Percentiles rank a stretch among this genome's conserved stretches.
Evolutionary conservation across 35 echinoderm and acorn worm species (phyloP).

Genomic region (Acanthaster planci): DNA sequence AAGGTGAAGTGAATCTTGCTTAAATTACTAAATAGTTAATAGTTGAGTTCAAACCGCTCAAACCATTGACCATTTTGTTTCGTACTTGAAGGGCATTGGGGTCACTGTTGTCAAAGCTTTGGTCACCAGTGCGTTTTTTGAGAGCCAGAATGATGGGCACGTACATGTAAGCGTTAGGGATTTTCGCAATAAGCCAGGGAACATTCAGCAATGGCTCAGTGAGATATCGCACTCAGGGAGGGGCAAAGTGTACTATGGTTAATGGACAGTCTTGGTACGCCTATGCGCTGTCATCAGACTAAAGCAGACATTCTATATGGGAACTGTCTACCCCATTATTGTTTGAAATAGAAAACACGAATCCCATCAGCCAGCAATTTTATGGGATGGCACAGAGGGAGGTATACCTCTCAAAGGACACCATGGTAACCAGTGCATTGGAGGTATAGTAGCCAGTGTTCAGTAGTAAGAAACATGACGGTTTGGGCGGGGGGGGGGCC

Average conservation of each 20-base stretch:
- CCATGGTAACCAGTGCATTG: not conserved
- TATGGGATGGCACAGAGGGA: constrained; percentile 24
- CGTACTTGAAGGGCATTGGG: not conserved
- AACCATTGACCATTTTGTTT: constrained; percentile 17
- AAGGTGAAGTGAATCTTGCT: no score
- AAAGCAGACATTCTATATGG: not conserved
- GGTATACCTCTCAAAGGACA: constrained; percentile 33
- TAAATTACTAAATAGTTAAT: no score
- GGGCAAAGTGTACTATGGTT: not conserved
- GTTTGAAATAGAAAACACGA: no score
- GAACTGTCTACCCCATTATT: not conserved
- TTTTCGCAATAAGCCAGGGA: constrained; percentile 5
- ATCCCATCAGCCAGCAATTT: not conserved
- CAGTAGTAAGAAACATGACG: no score
- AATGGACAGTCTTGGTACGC: not conserved
- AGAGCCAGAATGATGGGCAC: not conserved
- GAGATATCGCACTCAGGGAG: not conserved
- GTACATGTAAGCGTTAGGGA: constrained; percentile 17
- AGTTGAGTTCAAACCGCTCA: not conserved
- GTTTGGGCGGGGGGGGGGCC: no score
- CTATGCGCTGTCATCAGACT: not conserved
- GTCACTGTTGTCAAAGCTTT: not conserved
- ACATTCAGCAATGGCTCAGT: not conserved
- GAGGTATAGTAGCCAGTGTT: constrained; percentile 25
- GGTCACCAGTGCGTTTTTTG: not conserved